These are phyloP conservation scores for Onychomys torridus DNA, from an alignment of 2,797 vertebrate genomes.

Conservation along the genomic window DNA sequence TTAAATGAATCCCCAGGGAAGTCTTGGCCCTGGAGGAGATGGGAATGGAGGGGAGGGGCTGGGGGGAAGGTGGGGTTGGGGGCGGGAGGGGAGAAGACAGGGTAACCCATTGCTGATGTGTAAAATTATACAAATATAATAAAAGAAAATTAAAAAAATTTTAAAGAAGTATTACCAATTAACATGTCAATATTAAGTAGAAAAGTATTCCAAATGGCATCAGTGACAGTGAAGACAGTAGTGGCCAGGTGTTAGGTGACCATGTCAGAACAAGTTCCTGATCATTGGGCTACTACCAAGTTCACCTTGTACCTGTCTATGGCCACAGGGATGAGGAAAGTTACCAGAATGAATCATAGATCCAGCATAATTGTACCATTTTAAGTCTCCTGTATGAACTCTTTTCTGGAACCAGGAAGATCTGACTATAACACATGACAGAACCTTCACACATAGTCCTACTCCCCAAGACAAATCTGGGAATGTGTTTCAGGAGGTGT, in stretches of 20 bases:
- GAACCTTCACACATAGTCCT: neutral
- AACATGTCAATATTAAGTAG: neutral
- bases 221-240: neutral
- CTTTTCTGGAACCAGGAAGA: neutral
- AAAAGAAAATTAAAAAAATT: too few relatives aligned
- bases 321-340: neutral
- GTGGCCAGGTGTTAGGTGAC: neutral
- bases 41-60: too few relatives aligned
- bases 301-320: neutral
- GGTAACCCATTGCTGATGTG: too few relatives aligned
- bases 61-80: too few relatives aligned
- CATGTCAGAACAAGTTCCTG: neutral
- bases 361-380: neutral
- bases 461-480: neutral
- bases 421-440: neutral
- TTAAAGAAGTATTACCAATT: neutral
- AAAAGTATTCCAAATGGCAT: neutral
- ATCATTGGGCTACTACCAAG: neutral
- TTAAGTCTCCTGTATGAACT: neutral
- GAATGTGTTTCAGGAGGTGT: neutral
- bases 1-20: too few relatives aligned
- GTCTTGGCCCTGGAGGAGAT: too few relatives aligned
- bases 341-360: neutral
- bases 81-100: too few relatives aligned
- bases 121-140: too few relatives aligned